Evolutionary conservation across 2,797 vertebrate genomes (phyloP).

Genomic region (Crenuchus spilurus): DNA sequence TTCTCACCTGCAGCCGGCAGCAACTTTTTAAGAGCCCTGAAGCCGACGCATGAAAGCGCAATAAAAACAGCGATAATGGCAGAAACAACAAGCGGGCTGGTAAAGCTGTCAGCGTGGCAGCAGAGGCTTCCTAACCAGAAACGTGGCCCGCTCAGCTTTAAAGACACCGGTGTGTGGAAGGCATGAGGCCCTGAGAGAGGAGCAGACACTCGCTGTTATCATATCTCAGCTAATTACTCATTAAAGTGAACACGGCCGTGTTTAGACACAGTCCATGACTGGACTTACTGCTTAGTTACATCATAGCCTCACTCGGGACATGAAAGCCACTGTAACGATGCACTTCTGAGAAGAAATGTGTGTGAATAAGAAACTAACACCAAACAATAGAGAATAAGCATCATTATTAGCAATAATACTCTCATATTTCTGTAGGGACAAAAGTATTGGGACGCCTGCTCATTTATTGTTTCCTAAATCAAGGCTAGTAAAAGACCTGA

Average conservation of each 20-base stretch:
- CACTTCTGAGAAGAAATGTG: not conserved
- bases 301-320: not conserved
- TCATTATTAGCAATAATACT: too few relatives aligned
- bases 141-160: conserved; percentile 2
- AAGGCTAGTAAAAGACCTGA: too few relatives aligned
- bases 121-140: conserved; percentile 16
- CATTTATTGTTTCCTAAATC: too few relatives aligned
- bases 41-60: conserved; percentile 12
- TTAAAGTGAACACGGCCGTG: conserved; percentile 5
- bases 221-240: not conserved
- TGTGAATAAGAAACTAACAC: not conserved
- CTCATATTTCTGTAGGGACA: too few relatives aligned
- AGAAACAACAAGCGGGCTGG: conserved; percentile 40
- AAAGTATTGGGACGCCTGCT: too few relatives aligned
- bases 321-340: not conserved
- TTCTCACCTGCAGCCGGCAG: conserved; percentile 32
- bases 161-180: conserved; percentile 1
- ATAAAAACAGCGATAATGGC: conserved; percentile 40
- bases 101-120: conserved; percentile 41
- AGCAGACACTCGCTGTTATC: not conserved
- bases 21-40: conserved; percentile 22
- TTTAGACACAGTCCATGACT: not conserved
- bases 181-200: conserved; percentile 7
- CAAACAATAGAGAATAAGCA: too few relatives aligned
- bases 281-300: not conserved